phyloP scores from a whole-genome alignment of 2,797 vertebrate genomes.

The Siniperca obscura region DNA sequence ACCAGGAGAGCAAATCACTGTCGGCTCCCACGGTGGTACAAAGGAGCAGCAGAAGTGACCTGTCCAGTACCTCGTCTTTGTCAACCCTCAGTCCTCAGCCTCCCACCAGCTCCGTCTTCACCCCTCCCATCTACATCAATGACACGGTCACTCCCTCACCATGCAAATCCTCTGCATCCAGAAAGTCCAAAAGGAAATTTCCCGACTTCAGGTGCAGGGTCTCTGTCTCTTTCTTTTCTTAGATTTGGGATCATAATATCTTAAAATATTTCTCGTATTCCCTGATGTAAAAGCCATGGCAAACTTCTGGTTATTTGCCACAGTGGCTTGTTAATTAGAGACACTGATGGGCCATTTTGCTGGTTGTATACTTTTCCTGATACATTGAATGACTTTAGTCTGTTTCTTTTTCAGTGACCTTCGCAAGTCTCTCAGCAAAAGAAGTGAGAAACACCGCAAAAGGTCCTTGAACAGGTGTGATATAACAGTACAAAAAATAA shows the following conservation, averaged over 20 bases:
- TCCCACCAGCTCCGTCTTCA: constrained; percentile 78
- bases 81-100: constrained; percentile 76
- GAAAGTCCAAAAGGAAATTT: constrained; percentile 90
- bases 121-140: constrained; percentile 70
- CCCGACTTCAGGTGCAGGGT: constrained; percentile 89
- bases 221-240: neutral
- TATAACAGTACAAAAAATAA: no score
- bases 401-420: constrained; percentile 83
- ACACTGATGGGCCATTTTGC: neutral
- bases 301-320: neutral
- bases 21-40: constrained; percentile 53
- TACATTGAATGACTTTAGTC: neutral
- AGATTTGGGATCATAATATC: neutral
- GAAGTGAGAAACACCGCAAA: constrained; percentile 84
- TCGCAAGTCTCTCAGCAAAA: constrained; percentile 91
- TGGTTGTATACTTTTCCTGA: neutral
- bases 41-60: constrained; percentile 65
- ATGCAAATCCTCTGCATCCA: constrained; percentile 78
- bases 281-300: neutral
- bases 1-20: constrained; percentile 70
- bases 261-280: neutral
- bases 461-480: constrained; percentile 87
- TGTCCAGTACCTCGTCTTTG: constrained; percentile 70
- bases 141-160: constrained; percentile 70
- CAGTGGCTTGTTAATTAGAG: no score